Evolutionary conservation across 2,113 vertebrate species (phyloP).

Genomic region (Cyanistes caeruleus): DNA sequence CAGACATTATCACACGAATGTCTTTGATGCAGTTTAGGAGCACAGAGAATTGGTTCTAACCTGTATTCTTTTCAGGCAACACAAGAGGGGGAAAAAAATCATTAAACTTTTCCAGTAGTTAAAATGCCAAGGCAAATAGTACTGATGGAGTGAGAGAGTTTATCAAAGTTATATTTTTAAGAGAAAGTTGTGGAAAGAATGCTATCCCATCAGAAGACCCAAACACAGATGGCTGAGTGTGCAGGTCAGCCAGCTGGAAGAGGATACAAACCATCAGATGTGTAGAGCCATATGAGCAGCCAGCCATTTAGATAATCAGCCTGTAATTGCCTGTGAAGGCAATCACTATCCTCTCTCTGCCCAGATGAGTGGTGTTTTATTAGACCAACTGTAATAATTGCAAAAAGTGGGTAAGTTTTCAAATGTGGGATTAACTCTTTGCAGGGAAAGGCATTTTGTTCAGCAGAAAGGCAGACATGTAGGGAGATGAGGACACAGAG

Average conservation of each 20-base stretch:
- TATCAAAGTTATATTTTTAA: not conserved
- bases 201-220: not conserved
- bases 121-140: not conserved
- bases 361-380: not conserved
- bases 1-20: rapidly evolving
- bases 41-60: not conserved
- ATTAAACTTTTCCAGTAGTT: not conserved
- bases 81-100: not conserved
- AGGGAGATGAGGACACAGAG: not conserved
- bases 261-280: not conserved
- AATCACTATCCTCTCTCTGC: not conserved
- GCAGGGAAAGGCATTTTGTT: not conserved
- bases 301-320: not conserved
- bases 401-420: not conserved
- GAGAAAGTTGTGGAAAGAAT: not conserved
- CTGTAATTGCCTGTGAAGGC: not conserved
- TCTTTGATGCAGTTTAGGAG: not conserved
- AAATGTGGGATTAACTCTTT: not conserved
- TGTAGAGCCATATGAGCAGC: not conserved
- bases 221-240: not conserved
- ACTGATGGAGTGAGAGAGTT: not conserved
- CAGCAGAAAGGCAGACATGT: not conserved
- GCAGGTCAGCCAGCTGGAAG: not conserved
- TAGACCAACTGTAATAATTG: not conserved
- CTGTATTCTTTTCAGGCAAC: not conserved